Evolutionary conservation across 2,888 invertebrate species (phyloP).

Genomic region (Hedychridium roseum): DNA sequence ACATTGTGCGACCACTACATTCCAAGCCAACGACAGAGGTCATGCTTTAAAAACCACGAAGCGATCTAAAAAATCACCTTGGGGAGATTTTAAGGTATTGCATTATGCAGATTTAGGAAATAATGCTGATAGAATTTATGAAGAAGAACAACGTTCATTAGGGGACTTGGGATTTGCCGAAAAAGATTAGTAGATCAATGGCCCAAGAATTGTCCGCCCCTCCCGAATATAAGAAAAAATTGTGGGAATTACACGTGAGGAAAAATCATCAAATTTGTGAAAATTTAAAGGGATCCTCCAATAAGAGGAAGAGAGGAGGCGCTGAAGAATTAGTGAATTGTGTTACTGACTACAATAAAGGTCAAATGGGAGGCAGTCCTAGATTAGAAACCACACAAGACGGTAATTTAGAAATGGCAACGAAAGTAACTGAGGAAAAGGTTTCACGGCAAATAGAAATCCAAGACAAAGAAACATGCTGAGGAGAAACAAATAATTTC

Average conservation of each 20-base stretch:
- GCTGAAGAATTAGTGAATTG: no score
- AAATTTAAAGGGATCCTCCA: no score
- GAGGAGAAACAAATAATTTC: conserved; percentile 21
- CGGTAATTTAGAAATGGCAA: no score
- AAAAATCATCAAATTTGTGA: conserved; percentile 16
- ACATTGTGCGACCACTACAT: conserved; percentile 42
- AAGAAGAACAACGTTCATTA: conserved; percentile 15
- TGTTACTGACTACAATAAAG: no score
- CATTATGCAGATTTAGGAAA: neutral
- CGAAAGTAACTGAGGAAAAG: no score
- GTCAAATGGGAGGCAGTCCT: no score
- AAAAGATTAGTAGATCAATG: conserved; percentile 37
- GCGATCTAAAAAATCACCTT: conserved; percentile 31
- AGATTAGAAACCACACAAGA: no score
- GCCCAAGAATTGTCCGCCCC: conserved; percentile 41
- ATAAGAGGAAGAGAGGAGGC: no score
- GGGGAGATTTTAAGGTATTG: conserved; percentile 44
- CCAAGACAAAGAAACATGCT: no score
- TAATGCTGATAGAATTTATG: neutral
- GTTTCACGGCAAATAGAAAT: no score
- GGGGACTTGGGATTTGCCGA: conserved; percentile 47
- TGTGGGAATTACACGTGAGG: conserved; percentile 37
- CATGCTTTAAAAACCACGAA: conserved; percentile 33
- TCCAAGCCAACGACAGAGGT: conserved; percentile 42
- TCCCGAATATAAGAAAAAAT: conserved; percentile 29